Conservation (phyloP, 1,140 invertebrate genomes). For the Ceratosolen fusciceps region DNA sequence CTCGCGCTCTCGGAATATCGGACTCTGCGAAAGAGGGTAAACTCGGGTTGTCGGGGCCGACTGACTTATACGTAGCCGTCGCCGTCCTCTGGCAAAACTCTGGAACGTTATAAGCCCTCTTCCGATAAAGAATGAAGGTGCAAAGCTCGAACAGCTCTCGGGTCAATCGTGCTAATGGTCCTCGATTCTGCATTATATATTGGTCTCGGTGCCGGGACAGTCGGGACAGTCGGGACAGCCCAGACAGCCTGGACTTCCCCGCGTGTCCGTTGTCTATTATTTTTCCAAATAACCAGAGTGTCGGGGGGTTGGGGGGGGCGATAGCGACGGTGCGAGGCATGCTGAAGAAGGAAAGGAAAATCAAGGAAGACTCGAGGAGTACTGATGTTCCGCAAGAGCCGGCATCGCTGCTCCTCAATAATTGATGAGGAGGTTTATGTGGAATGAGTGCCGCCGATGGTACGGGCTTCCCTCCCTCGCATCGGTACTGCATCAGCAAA, state of each 20-base stretch:
- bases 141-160: constrained; percentile 32
- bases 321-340: no score
- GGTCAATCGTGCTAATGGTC: constrained; percentile 60
- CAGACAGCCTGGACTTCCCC: no score
- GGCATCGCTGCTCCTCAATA: constrained; percentile 1
- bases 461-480: no score
- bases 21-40: no score
- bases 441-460: no score
- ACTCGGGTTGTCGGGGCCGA: neutral
- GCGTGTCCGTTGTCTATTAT: no score
- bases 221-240: no score
- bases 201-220: neutral
- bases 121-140: constrained; percentile 40
- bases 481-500: no score
- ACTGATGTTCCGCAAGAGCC: neutral
- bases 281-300: no score
- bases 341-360: neutral
- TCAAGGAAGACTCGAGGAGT: constrained; percentile 5
- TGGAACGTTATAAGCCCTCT: neutral
- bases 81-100: constrained; percentile 13
- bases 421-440: constrained; percentile 40
- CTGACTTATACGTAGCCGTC: constrained; percentile 8
- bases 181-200: constrained; percentile 54
- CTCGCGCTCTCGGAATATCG: no score
- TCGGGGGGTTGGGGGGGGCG: no score